These are phyloP conservation scores for Promerops cafer DNA, from an alignment of 2,113 vertebrate species.

Conservation along the genomic window DNA sequence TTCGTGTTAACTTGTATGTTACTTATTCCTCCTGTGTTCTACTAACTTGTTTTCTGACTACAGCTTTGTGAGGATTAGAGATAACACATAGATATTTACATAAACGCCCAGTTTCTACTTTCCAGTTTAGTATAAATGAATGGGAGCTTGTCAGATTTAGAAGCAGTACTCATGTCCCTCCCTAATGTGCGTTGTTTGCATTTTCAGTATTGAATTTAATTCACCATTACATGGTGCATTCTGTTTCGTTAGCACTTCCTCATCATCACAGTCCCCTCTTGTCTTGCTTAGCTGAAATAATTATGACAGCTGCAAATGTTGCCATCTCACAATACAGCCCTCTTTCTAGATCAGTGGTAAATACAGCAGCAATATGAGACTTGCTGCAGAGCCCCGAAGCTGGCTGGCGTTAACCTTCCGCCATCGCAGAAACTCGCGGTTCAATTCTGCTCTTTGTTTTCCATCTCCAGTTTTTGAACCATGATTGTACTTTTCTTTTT, in stretches of 20 bases:
- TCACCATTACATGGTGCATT: not conserved
- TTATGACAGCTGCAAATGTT: slow-evolving; percentile 8
- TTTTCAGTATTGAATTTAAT: not conserved
- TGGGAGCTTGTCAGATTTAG: not conserved
- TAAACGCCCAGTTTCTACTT: not conserved
- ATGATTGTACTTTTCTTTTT: not conserved
- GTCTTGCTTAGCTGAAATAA: not conserved
- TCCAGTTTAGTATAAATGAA: not conserved
- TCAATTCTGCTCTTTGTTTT: slow-evolving; percentile 30
- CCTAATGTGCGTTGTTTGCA: fast-evolving
- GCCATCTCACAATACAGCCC: not conserved
- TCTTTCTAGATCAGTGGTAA: not conserved
- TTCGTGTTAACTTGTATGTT: not conserved
- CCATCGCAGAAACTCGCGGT: not conserved
- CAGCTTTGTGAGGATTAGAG: not conserved
- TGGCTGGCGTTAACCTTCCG: not conserved
- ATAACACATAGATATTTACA: not conserved
- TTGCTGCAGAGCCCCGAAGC: not conserved
- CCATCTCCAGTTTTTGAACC: not conserved
- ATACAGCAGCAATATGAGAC: not conserved
- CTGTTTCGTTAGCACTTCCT: not conserved
- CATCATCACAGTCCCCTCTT: not conserved
- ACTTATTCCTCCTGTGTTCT: not conserved
- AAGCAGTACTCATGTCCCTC: not conserved
- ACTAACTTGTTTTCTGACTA: not conserved